Base-by-base conservation (phyloP, 2,888 invertebrate genomes). In the Adineta ricciae region DNA sequence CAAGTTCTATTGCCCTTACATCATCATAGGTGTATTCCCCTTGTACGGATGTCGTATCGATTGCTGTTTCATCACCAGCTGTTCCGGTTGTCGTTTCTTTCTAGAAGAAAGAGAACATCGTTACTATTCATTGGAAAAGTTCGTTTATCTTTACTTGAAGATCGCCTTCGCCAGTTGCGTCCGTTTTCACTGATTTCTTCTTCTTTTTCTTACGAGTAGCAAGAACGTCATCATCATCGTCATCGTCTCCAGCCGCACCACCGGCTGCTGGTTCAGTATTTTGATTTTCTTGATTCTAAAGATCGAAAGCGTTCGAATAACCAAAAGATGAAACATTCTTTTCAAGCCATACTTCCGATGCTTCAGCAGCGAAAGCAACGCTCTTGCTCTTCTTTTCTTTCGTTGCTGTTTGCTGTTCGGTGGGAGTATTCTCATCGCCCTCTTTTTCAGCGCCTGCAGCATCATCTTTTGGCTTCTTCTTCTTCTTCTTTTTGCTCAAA, bases 121-220 rank as follows among this genome's bases (percentile, higher is more conserved):
- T 9, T 9, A n/a, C 41, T 78, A 24, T 19, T 9, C 3, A 24
- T 9, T 14, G 21, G 5, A 78, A 38, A n/a, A 2, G 4, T 8
- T 0, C 5, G 3, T 1, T 7, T 24, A 19, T 11, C 27, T 0
- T 64, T 36, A 64, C 64, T 7, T 32, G 64, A 64, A 19, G 32
- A 16, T 64, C 64, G 7, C 16, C 19, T 27, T 78, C 85, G 24
- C 72, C 85, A 72, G 49, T 83, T 16, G 52, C 52, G 41, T 50
- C 46, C 8, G 83, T 73, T 50, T 9, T 85, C 83, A 50, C 50
- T 9, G 50, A 19, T 24, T 41, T 52, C 56, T 85, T 85, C 21
- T 83, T 85, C 38, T 85, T 85, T 84, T 85, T 85, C 78, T 85
- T 85, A 38, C 83, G 73, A 24, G 83, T 46, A 36, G 83, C 83